Evolutionary conservation across 2,888 invertebrate species (phyloP).

Genomic region (Leucania comma): DNA sequence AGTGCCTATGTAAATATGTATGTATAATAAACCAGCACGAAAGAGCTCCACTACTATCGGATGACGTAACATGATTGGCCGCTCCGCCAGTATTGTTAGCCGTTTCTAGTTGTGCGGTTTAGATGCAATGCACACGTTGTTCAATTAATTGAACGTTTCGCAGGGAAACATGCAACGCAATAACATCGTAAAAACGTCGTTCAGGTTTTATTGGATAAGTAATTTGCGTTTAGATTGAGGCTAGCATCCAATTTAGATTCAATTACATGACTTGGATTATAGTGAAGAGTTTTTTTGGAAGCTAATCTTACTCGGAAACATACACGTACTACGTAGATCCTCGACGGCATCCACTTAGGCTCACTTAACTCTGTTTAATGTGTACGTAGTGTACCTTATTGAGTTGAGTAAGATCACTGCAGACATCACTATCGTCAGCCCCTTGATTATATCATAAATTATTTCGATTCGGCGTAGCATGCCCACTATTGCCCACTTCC

Average conservation of each 20-base stretch:
- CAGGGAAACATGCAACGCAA: constrained; percentile 56
- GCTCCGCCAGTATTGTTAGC: constrained; percentile 59
- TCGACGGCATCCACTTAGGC: neutral
- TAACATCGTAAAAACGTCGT: constrained; percentile 57
- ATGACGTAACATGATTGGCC: constrained; percentile 66
- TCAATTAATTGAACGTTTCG: constrained; percentile 64
- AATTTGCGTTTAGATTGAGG: constrained; percentile 55
- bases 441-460: neutral
- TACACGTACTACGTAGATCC: neutral
- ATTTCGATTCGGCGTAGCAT: neutral
- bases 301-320: constrained; percentile 9
- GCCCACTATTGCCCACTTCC: no score
- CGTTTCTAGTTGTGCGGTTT: constrained; percentile 62
- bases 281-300: constrained; percentile 20
- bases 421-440: neutral
- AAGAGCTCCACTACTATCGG: constrained; percentile 62
- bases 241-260: constrained; percentile 38
- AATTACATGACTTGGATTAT: constrained; percentile 33
- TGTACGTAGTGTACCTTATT: neutral
- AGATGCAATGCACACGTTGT: constrained; percentile 63
- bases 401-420: neutral
- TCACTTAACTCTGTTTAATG: neutral
- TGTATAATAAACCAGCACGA: constrained; percentile 67
- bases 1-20: constrained; percentile 69
- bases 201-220: constrained; percentile 54